phyloP scores from a whole-genome alignment of 2,797 vertebrate species.

The Rhincodon typus region DNA sequence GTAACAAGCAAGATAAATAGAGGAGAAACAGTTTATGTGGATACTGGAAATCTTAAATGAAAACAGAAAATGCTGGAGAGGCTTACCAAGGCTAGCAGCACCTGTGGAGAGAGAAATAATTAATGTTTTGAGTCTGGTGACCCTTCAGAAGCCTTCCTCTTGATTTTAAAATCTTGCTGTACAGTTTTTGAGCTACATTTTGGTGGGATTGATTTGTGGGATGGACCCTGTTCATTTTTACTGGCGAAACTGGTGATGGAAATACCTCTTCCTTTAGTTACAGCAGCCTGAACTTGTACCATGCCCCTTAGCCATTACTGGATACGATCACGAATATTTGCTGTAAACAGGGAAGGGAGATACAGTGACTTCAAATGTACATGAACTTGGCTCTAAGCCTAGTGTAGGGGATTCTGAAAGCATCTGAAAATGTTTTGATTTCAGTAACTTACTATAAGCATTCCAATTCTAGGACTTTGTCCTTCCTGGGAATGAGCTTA shows the following conservation, averaged over 20 bases:
- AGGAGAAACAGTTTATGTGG: not conserved
- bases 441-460: not conserved
- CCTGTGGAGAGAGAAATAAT: too few species aligned
- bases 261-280: too few species aligned
- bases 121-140: too few species aligned
- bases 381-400: not conserved
- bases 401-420: not conserved
- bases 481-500: slow-evolving; percentile 93
- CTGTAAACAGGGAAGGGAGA: not conserved
- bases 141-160: too few species aligned
- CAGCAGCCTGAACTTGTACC: not conserved
- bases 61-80: too few species aligned
- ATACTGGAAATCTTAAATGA: too few species aligned
- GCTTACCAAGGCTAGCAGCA: too few species aligned
- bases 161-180: not conserved
- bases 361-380: not conserved
- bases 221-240: not conserved
- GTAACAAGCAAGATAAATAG: too few species aligned
- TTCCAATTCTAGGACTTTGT: slow-evolving; percentile 70
- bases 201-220: not conserved
- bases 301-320: not conserved
- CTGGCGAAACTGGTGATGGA: not conserved
- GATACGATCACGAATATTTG: not conserved
- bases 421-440: not conserved
- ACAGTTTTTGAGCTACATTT: not conserved